Percentiles rank a stretch among this genome's conserved stretches.
Conservation (phyloP, 1,140 invertebrate genomes). For the Pantala flavescens region DNA sequence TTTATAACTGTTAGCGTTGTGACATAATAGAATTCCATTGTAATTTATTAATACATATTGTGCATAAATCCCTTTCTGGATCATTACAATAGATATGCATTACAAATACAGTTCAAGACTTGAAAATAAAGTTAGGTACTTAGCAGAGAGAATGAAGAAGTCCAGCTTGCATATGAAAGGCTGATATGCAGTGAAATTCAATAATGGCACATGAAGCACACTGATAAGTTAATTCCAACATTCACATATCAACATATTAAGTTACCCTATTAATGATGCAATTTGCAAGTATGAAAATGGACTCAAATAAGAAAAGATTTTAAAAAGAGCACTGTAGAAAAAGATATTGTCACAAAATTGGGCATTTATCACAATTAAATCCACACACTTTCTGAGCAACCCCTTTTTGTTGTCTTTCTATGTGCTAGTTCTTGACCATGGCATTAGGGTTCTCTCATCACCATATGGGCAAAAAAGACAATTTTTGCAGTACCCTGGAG, state of each 20-base stretch:
- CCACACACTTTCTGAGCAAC: conserved; percentile 1
- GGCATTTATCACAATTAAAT: conserved; percentile 10
- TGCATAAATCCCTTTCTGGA: not conserved
- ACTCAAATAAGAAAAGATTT: not conserved
- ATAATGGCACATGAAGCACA: not conserved
- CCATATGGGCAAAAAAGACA: not conserved
- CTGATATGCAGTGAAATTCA: conserved; percentile 6
- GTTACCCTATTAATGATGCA: not conserved
- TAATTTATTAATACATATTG: not conserved
- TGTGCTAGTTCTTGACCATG: not conserved
- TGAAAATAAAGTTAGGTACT: no score
- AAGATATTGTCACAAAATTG: conserved; percentile 10
- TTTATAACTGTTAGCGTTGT: not conserved
- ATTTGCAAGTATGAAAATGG: not conserved
- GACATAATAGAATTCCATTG: not conserved
- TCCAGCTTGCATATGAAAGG: not conserved
- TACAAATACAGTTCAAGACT: not conserved
- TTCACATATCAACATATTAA: not conserved
- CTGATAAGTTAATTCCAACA: not conserved
- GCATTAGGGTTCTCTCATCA: not conserved
- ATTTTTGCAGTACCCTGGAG: not conserved
- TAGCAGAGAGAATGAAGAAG: not conserved
- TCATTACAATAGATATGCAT: not conserved
- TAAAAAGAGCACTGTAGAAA: conserved; percentile 10
- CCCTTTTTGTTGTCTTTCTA: not conserved